Percentiles rank a stretch among this genome's conserved stretches.
Conservation (phyloP, 2,797 vertebrate species). For the Yasuhikotakia modesta region DNA sequence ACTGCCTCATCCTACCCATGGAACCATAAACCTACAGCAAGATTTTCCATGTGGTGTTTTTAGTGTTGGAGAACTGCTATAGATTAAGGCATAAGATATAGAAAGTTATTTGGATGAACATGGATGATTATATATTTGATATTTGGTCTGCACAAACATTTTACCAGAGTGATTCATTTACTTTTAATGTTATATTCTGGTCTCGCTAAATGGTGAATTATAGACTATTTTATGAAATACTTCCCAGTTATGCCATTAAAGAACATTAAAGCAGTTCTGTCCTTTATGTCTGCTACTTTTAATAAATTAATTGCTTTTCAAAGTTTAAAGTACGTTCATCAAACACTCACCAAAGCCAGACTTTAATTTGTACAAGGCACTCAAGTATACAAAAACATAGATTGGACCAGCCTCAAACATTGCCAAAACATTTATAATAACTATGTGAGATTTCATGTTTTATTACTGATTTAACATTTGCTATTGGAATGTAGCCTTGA, state of each 20-base stretch:
- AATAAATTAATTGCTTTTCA: too few species aligned
- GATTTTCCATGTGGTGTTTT: background rate
- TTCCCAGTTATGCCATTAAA: background rate
- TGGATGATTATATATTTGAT: constrained; percentile 11
- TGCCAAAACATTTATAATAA: background rate
- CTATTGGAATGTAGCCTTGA: background rate
- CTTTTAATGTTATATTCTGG: background rate
- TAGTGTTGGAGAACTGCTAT: background rate
- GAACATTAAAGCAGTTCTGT: background rate
- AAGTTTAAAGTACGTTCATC: background rate
- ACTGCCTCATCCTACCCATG: constrained; percentile 32
- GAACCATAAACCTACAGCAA: constrained; percentile 32
- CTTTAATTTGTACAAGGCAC: too few species aligned
- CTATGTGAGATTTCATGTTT: background rate
- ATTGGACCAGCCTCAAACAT: too few species aligned
- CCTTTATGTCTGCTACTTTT: too few species aligned
- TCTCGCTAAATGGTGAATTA: background rate
- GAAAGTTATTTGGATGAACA: constrained; percentile 17
- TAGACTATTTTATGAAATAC: background rate
- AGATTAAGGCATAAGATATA: background rate
- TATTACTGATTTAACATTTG: background rate
- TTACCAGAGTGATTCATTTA: background rate
- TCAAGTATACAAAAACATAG: too few species aligned
- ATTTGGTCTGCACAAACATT: constrained; percentile 10
- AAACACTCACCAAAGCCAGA: too few species aligned